Conservation (phyloP, 2,888 invertebrate species). For the Tortricodes alternella region DNA sequence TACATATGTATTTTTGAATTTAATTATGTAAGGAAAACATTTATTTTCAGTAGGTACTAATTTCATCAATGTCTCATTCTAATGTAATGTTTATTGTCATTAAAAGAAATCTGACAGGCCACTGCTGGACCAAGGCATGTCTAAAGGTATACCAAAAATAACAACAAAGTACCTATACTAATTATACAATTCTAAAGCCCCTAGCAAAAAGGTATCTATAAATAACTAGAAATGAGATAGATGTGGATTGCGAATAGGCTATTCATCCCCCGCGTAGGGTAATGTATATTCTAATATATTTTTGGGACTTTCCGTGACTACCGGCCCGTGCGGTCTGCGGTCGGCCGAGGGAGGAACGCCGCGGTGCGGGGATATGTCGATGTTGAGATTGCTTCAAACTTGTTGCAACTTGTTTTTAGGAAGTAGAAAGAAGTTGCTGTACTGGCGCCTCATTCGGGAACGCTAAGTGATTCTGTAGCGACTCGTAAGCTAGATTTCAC, state of each 20-base stretch:
- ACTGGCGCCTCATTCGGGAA: too few species aligned
- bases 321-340: slow-evolving; percentile 79
- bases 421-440: too few species aligned
- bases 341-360: slow-evolving; percentile 50
- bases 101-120: too few species aligned
- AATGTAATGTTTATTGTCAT: too few species aligned
- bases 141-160: background rate
- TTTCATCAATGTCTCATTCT: too few species aligned
- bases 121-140: too few species aligned
- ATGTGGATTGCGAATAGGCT: slow-evolving; percentile 52
- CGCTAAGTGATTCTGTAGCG: too few species aligned
- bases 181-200: slow-evolving; percentile 40
- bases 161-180: background rate
- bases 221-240: slow-evolving; percentile 40
- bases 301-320: slow-evolving; percentile 81
- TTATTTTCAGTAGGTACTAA: too few species aligned
- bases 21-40: too few species aligned
- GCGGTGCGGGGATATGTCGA: slow-evolving; percentile 6
- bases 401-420: too few species aligned
- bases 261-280: slow-evolving; percentile 79
- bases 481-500: too few species aligned
- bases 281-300: slow-evolving; percentile 84
- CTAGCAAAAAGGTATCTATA: slow-evolving; percentile 37
- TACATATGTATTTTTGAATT: too few species aligned
- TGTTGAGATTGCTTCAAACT: background rate